Evolutionary conservation across 2,888 invertebrate species (phyloP).

Genomic region (Ditula angustiorana): DNA sequence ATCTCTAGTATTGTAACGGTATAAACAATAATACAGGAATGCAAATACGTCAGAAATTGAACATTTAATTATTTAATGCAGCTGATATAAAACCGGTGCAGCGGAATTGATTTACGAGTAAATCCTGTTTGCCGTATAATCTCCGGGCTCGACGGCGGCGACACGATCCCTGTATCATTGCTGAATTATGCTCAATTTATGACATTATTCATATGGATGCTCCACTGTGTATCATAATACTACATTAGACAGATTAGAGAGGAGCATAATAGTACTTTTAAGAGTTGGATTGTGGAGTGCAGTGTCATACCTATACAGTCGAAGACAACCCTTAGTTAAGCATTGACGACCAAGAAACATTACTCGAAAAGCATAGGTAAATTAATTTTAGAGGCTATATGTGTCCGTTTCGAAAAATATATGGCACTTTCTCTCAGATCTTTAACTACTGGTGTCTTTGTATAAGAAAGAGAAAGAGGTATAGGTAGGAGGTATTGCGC

Average conservation of each 20-base stretch:
- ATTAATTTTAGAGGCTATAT: too few species aligned
- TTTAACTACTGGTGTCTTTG: too few species aligned
- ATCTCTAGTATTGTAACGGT: not conserved
- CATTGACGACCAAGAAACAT: too few species aligned
- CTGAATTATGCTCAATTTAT: constrained; percentile 56
- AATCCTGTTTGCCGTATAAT: constrained; percentile 79
- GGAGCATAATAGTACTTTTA: too few species aligned
- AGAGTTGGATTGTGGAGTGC: too few species aligned
- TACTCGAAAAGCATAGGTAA: too few species aligned
- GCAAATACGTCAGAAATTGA: constrained; percentile 39
- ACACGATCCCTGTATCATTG: constrained; percentile 77
- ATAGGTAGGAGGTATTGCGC: too few species aligned
- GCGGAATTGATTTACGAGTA: constrained; percentile 72
- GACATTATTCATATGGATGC: not conserved
- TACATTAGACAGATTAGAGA: not conserved
- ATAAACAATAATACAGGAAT: not conserved
- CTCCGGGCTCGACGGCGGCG: constrained; percentile 64
- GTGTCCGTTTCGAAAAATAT: too few species aligned
- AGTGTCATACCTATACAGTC: too few species aligned
- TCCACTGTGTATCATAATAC: not conserved
- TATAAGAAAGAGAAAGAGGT: too few species aligned
- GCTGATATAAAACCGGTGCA: constrained; percentile 64
- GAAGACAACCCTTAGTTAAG: too few species aligned
- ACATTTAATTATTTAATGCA: constrained; percentile 58
- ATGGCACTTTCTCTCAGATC: too few species aligned